Evolutionary conservation across 2,113 vertebrate genomes (phyloP).

Genomic region (Chaetops frenatus): DNA sequence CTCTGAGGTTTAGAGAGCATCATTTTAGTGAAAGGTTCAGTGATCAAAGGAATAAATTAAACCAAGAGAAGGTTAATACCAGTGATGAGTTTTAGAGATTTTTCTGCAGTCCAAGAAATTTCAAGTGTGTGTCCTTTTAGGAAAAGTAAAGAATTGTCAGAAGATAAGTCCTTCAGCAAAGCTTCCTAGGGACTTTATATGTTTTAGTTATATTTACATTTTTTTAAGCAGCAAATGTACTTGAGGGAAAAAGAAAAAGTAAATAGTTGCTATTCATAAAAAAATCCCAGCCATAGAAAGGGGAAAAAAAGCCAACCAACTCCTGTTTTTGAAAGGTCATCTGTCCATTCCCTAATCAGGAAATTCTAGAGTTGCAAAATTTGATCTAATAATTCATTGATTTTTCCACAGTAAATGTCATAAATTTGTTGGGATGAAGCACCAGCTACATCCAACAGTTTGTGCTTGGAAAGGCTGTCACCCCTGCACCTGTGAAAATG

Average conservation of each 20-base stretch:
- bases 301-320: background rate
- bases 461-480: background rate
- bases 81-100: background rate
- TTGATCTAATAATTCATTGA: background rate
- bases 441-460: background rate
- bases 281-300: rapidly evolving
- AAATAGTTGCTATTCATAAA: background rate
- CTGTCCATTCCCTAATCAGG: background rate
- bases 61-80: background rate
- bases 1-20: background rate
- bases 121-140: background rate
- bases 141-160: background rate
- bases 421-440: background rate
- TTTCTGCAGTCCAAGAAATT: background rate
- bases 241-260: rapidly evolving
- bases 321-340: background rate
- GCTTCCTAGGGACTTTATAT: background rate
- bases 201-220: background rate
- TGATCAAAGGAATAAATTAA: background rate
- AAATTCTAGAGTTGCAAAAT: background rate
- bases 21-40: background rate
- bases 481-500: rapidly evolving
- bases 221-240: background rate
- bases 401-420: background rate
- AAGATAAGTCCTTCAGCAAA: background rate